Percentiles rank a stretch among this genome's conserved stretches.
phyloP scores from a whole-genome alignment of 2,113 vertebrate genomes.

The Origma solitaria region DNA sequence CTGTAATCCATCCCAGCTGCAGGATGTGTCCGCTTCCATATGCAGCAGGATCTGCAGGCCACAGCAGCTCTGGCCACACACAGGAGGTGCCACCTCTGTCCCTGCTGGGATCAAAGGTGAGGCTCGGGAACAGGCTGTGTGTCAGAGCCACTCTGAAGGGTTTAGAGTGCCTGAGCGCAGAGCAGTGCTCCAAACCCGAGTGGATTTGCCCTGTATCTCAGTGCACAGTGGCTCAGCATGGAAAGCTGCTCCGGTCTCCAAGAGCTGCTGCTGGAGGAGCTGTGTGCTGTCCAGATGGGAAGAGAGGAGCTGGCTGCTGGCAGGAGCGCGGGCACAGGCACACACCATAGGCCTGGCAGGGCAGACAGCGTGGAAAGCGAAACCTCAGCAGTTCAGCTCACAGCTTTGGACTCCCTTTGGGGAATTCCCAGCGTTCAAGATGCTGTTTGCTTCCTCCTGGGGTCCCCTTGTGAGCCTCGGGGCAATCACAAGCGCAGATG shows the following conservation, averaged over 20 bases:
- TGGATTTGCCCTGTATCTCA: neutral
- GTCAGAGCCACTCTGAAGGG: neutral
- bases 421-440: neutral
- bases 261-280: neutral
- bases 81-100: neutral
- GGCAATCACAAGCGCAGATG: neutral
- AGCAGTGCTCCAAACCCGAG: accelerated
- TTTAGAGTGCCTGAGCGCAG: accelerated
- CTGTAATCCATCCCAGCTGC: neutral
- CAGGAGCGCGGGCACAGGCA: neutral
- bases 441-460: neutral
- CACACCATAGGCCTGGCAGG: neutral
- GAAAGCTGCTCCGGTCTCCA: neutral
- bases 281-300: neutral
- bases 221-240: neutral
- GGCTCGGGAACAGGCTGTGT: neutral
- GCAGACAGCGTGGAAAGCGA: neutral
- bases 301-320: neutral
- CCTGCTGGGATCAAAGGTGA: neutral
- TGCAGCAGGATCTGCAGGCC: neutral
- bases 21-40: neutral
- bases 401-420: neutral
- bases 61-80: accelerated
- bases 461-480: neutral
- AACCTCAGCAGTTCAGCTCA: neutral